These are phyloP conservation scores for Cichlasoma orientale DNA, from an alignment of 2,797 vertebrate species.

Conservation along the genomic window DNA sequence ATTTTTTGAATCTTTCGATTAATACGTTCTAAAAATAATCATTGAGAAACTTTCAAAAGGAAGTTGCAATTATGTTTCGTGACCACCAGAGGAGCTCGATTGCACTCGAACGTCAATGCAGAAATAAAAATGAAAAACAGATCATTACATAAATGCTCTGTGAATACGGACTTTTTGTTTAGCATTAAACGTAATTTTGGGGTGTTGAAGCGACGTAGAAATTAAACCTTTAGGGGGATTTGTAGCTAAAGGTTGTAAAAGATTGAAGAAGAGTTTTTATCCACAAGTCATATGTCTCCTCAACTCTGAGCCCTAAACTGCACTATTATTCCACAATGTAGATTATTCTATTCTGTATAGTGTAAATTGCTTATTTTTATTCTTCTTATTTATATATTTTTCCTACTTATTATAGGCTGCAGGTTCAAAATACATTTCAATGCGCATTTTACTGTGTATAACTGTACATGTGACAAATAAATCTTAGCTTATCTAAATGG, in stretches of 20 bases:
- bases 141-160: rapidly evolving
- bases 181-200: rapidly evolving
- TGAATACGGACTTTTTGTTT: background rate
- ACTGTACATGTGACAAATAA: too few species aligned
- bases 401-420: too few species aligned
- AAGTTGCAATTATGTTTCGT: background rate
- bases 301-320: too few species aligned
- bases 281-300: too few species aligned
- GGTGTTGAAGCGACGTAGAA: background rate
- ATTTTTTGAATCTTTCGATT: background rate
- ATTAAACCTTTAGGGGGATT: background rate
- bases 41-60: background rate
- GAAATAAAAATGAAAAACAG: background rate
- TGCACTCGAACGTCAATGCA: background rate
- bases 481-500: background rate
- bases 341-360: too few species aligned
- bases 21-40: background rate
- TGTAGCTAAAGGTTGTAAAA: background rate
- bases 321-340: too few species aligned
- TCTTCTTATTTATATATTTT: too few species aligned
- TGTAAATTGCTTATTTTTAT: too few species aligned
- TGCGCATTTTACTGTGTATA: too few species aligned
- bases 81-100: rapidly evolving
- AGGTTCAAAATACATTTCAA: too few species aligned
- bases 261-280: too few species aligned